These are phyloP conservation scores for Apocheima hispidaria DNA, from an alignment of 2,888 invertebrate genomes.

Conservation along the genomic window DNA sequence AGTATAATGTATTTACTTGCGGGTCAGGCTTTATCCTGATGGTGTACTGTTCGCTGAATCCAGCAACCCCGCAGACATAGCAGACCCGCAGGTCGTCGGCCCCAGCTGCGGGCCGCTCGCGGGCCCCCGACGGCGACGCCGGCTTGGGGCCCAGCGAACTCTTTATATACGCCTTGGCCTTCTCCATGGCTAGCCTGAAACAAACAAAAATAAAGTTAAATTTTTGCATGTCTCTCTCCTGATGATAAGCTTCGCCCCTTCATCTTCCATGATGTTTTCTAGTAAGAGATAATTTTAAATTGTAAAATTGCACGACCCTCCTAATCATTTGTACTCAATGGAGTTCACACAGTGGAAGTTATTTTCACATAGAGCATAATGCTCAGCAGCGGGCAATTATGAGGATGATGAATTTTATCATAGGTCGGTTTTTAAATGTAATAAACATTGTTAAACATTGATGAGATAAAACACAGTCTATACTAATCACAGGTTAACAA, in stretches of 20 bases:
- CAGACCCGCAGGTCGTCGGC: slow-evolving; percentile 85
- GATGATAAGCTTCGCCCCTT: too few relatives aligned
- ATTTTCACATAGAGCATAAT: too few relatives aligned
- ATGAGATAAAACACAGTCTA: too few relatives aligned
- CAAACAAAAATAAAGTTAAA: neutral
- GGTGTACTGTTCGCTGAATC: slow-evolving; percentile 89
- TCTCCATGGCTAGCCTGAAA: slow-evolving; percentile 82
- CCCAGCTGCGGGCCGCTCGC: slow-evolving; percentile 81
- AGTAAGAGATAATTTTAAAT: too few relatives aligned
- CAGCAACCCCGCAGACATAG: slow-evolving; percentile 91
- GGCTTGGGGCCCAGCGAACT: slow-evolving; percentile 87
- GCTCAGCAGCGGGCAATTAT: too few relatives aligned
- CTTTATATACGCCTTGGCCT: slow-evolving; percentile 90
- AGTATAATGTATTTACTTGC: slow-evolving; percentile 60
- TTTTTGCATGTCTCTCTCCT: neutral
- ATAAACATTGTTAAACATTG: too few relatives aligned
- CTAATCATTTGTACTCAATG: neutral
- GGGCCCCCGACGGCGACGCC: slow-evolving; percentile 85
- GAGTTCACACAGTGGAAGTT: too few relatives aligned
- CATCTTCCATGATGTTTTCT: too few relatives aligned
- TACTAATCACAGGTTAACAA: too few relatives aligned
- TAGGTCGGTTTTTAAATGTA: too few relatives aligned
- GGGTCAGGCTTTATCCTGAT: slow-evolving; percentile 85
- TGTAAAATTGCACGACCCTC: too few relatives aligned
- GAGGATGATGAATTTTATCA: too few relatives aligned